Evolutionary conservation across 2,797 vertebrate genomes (phyloP).

Genomic region (Rhabdomys pumilio): DNA sequence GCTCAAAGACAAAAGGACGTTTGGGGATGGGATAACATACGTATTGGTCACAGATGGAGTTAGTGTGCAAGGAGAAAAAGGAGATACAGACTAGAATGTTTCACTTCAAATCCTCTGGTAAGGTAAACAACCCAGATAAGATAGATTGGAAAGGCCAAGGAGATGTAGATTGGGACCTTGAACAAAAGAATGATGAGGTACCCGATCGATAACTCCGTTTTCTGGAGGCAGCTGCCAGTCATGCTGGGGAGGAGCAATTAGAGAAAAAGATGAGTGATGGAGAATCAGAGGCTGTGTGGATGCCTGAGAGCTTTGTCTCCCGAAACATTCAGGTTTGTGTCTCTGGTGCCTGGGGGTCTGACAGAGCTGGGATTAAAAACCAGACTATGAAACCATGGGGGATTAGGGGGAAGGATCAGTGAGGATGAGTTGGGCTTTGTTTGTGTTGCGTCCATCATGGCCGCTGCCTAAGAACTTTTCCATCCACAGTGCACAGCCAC

Average conservation of each 20-base stretch:
- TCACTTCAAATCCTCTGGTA: conserved; percentile 17
- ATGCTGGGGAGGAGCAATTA: neutral
- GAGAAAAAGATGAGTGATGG: neutral
- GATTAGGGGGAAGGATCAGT: neutral
- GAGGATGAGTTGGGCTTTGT: neutral
- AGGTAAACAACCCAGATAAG: conserved; percentile 5
- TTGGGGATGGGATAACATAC: neutral
- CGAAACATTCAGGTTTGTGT: neutral
- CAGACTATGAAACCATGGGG: no score
- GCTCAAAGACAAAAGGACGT: neutral
- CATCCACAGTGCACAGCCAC: neutral
- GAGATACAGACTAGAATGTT: neutral
- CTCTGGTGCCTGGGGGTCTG: neutral
- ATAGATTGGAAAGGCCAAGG: neutral
- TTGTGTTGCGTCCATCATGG: neutral
- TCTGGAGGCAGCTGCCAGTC: neutral
- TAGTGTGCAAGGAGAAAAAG: neutral
- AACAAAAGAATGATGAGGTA: neutral
- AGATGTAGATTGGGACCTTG: neutral
- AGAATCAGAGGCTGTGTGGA: neutral
- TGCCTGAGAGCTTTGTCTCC: neutral
- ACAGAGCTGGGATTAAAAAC: neutral
- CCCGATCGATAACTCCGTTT: neutral
- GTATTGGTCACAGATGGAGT: neutral
- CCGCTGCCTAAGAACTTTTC: neutral